Base-by-base conservation (phyloP, 2,113 vertebrate species). In the Cercocebus atys region DNA sequence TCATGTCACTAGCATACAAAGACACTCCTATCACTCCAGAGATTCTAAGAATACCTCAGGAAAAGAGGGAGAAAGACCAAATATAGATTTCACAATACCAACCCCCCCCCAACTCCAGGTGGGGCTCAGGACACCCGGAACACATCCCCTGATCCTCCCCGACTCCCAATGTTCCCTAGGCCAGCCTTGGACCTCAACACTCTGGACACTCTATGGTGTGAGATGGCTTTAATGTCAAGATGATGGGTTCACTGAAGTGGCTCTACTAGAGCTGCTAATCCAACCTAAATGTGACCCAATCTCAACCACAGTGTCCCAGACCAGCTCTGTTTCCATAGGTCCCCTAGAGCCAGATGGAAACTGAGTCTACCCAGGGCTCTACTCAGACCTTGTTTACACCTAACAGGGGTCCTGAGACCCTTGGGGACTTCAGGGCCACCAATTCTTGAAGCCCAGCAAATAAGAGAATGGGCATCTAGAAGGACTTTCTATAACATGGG, bases 401-500 rank as follows among this genome's bases (percentile, higher is more conserved):
- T 35, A 22, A 16, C 13, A 45, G 40, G 35, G 38, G 52, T 20
- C 45, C 23, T 40, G 30, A 11, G 9, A n/a, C 22, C 10, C 25
- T 59, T 20, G 40, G 32, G 43, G 16, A 13, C 18, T 61, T 76
- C 22, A 43, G 45, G 38, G 32, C 73, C 75, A 47, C n/a, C 32
- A 38, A 81, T 52, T 50, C 50, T 89, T 89, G 35, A 93, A 86
- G 76, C 17, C 87, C n/a, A 75, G 81, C 25, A 75, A 87, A 27
- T 68, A 40, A 80, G n/a, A 50, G 32, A 81, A 32, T 2, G 27
- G 27, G 12, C 27, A 64, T 27, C 27, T 64, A 64, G 61, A 2
- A 32, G 3, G 38, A 88, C n/a, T 66, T 7, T 68, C 47, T 59
- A 93, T 3, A 35, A 32, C 50, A 6, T 13, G 4, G 45, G 20